A percentile compares a stretch with the other conserved stretches of the same genome.
Conservation (phyloP, 2,888 invertebrate genomes). For the Calliphora vomitoria region DNA sequence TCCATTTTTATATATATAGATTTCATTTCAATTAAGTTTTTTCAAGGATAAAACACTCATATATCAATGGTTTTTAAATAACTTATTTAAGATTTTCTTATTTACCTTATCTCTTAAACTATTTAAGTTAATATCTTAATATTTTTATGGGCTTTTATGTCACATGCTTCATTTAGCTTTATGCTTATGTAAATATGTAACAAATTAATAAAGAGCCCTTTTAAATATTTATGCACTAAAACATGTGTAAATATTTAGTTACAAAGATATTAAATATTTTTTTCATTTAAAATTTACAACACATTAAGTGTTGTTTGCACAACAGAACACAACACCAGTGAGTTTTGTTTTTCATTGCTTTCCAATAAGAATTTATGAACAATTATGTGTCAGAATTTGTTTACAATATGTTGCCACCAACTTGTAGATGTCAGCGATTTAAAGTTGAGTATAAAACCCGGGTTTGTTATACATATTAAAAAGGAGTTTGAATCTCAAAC, state of each 20-base stretch:
- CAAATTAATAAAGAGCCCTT: constrained; percentile 43
- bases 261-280: constrained; percentile 35
- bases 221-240: constrained; percentile 52
- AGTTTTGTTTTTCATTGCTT: constrained; percentile 63
- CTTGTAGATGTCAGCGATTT: not conserved
- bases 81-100: constrained; percentile 34
- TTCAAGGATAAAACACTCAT: constrained; percentile 41
- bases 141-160: constrained; percentile 56
- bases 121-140: constrained; percentile 38
- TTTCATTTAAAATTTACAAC: constrained; percentile 48
- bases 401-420: constrained; percentile 68
- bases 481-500: no score
- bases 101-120: not conserved
- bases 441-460: not conserved
- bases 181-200: constrained; percentile 48
- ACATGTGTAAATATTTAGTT: constrained; percentile 61
- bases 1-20: no score
- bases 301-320: constrained; percentile 45
- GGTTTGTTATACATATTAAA: no score
- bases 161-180: constrained; percentile 43
- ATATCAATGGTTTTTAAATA: constrained; percentile 36
- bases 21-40: constrained; percentile 43
- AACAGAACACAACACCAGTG: constrained; percentile 18
- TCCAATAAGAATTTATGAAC: constrained; percentile 73
- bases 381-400: constrained; percentile 70